Percentiles rank a stretch among this genome's conserved stretches.
phyloP scores from a whole-genome alignment of 2,797 vertebrate species.

The Valencia hispanica region DNA sequence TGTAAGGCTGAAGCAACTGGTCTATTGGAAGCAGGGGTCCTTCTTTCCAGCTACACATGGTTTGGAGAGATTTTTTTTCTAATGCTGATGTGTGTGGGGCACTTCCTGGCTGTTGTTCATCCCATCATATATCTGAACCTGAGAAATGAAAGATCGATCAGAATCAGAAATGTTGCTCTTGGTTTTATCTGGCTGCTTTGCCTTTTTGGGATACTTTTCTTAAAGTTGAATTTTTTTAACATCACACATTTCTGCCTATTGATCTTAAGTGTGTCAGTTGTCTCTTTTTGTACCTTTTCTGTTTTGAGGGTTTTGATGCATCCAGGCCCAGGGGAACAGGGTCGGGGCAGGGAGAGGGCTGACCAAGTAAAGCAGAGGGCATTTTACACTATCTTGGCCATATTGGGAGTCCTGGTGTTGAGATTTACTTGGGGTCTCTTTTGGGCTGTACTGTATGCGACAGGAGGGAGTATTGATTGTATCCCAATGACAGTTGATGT shows the following conservation, averaged over 20 bases:
- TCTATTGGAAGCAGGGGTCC: neutral
- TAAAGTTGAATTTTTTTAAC: fast-evolving
- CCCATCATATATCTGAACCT: conserved; percentile 8
- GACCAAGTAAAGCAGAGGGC: conserved; percentile 31
- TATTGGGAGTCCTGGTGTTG: conserved; percentile 8
- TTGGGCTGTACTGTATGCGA: neutral
- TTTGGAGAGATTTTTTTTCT: neutral
- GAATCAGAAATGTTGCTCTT: conserved; percentile 9
- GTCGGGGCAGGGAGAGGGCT: neutral
- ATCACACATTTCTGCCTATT: fast-evolving
- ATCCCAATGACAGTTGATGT: neutral
- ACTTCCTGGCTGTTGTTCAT: conserved; percentile 10
- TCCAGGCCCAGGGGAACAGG: neutral
- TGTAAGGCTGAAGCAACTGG: fast-evolving
- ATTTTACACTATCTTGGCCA: conserved; percentile 10
- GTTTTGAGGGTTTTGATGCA: neutral
- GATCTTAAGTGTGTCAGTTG: fast-evolving
- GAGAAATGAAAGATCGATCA: neutral
- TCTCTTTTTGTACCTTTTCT: neutral
- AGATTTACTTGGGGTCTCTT: neutral
- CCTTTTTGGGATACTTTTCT: fast-evolving
- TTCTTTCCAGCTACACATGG: fast-evolving
- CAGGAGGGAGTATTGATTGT: neutral
- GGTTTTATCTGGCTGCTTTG: conserved; percentile 18
- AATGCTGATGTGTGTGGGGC: neutral